Conservation (phyloP, 2,888 invertebrate genomes). For the Ceraclea dissimilis region DNA sequence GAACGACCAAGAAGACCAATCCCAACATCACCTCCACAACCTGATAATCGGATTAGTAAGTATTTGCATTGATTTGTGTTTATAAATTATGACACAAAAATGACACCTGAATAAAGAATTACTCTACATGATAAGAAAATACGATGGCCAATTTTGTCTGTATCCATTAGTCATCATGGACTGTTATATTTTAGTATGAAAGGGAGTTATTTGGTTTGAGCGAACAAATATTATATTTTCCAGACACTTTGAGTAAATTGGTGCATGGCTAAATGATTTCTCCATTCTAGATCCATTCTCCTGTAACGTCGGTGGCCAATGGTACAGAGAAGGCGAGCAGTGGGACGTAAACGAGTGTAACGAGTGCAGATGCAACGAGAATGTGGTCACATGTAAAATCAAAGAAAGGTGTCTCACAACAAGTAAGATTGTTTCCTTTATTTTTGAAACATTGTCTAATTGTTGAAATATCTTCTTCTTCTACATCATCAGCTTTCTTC, state of each 20-base stretch:
- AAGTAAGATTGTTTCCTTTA: neutral
- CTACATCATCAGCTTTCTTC: too few species aligned
- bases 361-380: conserved; percentile 60
- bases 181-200: too few species aligned
- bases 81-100: too few species aligned
- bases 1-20: conserved; percentile 7
- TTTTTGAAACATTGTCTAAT: neutral
- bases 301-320: conserved; percentile 53
- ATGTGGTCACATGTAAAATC: conserved; percentile 50
- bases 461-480: too few species aligned
- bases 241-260: too few species aligned
- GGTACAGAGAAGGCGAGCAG: conserved; percentile 59
- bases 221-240: too few species aligned
- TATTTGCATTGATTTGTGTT: neutral
- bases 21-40: conserved; percentile 9
- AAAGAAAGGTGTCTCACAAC: conserved; percentile 18
- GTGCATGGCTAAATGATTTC: too few species aligned
- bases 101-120: too few species aligned
- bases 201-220: too few species aligned
- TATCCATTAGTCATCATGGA: too few species aligned
- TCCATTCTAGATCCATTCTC: conserved; percentile 30
- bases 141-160: too few species aligned
- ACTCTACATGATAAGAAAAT: too few species aligned
- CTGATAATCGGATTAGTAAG: conserved; percentile 16
- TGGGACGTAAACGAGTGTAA: conserved; percentile 60